Evolutionary conservation across 2,888 invertebrate species (phyloP).

Genomic region (Crepidodera aurea): DNA sequence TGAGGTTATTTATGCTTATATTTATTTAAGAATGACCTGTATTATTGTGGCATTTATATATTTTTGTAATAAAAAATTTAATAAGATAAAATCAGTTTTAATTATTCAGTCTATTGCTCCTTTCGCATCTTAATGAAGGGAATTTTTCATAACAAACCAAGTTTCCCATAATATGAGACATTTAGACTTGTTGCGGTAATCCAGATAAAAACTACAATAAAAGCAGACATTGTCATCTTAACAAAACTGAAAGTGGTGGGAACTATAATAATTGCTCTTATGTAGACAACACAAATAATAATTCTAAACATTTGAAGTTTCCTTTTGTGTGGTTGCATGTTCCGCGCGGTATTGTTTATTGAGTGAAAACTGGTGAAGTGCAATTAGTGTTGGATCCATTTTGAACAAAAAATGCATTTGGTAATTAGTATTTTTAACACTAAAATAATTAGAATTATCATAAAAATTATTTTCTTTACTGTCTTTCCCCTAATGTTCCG

Average conservation of each 20-base stretch:
- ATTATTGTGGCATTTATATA: neutral
- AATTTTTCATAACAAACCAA: constrained; percentile 1
- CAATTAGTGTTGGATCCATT: neutral
- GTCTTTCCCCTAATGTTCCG: too few species aligned
- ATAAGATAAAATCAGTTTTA: neutral
- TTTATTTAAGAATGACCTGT: neutral
- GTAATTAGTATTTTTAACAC: too few species aligned
- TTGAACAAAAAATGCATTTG: too few species aligned
- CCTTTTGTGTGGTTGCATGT: constrained; percentile 17
- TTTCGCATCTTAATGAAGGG: neutral
- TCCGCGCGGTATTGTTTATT: constrained; percentile 6
- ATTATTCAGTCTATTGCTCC: neutral
- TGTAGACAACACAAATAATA: constrained; percentile 19
- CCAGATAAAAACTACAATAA: constrained; percentile 10
- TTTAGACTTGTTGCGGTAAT: constrained; percentile 16
- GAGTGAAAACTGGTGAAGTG: constrained; percentile 1
- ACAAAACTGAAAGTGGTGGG: constrained; percentile 25
- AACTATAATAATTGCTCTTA: constrained; percentile 22
- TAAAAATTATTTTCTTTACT: too few species aligned
- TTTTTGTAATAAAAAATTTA: neutral
- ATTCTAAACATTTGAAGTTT: constrained; percentile 8
- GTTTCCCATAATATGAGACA: constrained; percentile 13
- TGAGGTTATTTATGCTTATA: neutral
- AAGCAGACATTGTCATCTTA: constrained; percentile 17
- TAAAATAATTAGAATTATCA: too few species aligned